Evolutionary conservation across 2,113 vertebrate species (phyloP).

Genomic region (Pomatorhinus ruficollis): DNA sequence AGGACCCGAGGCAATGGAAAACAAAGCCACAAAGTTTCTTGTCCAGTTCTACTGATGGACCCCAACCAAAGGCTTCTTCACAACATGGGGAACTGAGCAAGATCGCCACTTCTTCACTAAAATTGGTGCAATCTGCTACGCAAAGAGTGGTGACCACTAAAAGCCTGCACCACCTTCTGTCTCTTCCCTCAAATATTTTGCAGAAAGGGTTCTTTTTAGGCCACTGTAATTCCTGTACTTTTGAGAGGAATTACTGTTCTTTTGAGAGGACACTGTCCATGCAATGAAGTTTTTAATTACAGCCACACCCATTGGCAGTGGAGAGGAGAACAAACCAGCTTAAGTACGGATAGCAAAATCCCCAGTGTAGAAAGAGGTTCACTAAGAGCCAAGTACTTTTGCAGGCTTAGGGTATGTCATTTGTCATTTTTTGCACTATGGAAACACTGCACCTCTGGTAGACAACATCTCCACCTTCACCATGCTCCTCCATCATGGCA

Average conservation of each 20-base stretch:
- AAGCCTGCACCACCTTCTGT: not conserved
- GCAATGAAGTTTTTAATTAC: not conserved
- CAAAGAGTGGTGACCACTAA: not conserved
- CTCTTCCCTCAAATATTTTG: not conserved
- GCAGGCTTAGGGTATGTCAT: not conserved
- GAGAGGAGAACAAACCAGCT: not conserved
- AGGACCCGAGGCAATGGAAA: not conserved
- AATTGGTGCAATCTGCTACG: not conserved
- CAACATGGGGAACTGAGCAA: not conserved
- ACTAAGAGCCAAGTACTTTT: not conserved
- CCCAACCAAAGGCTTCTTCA: not conserved
- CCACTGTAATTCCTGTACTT: not conserved
- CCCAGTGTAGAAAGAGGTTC: not conserved
- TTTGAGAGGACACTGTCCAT: not conserved
- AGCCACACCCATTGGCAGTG: not conserved
- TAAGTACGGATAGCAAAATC: not conserved
- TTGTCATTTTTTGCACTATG: not conserved
- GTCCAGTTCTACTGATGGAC: not conserved
- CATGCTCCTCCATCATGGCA: not conserved
- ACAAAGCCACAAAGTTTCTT: not conserved
- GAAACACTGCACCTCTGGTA: not conserved
- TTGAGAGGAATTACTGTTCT: not conserved
- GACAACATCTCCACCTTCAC: not conserved
- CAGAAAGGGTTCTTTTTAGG: not conserved
- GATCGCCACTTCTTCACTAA: not conserved